These are phyloP conservation scores for Neogobius melanostomus DNA, from an alignment of 2,113 vertebrate genomes.

Conservation along the genomic window DNA sequence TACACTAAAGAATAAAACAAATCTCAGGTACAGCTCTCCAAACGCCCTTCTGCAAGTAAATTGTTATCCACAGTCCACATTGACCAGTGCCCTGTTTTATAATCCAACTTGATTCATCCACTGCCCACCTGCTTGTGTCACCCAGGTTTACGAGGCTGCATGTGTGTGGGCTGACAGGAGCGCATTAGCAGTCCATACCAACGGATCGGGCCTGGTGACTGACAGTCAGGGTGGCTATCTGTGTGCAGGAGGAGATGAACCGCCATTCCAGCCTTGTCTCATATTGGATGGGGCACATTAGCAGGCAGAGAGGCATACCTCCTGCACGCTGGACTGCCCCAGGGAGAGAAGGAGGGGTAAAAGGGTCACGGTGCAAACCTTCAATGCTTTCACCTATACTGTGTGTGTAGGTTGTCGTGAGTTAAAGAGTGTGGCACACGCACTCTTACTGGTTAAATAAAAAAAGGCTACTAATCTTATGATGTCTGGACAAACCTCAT, in stretches of 20 bases:
- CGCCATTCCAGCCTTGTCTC: constrained; percentile 57
- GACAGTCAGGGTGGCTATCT: constrained; percentile 36
- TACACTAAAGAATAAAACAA: no score
- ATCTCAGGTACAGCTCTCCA: no score
- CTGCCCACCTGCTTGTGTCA: constrained; percentile 40
- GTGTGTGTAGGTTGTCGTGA: background rate
- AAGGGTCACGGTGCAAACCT: constrained; percentile 47
- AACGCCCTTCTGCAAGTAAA: no score
- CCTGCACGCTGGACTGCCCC: constrained; percentile 49
- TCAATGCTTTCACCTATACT: constrained; percentile 2
- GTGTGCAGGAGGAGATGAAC: constrained; percentile 46
- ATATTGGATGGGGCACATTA: constrained; percentile 58
- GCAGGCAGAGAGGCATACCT: constrained; percentile 60
- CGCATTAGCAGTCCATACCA: constrained; percentile 62
- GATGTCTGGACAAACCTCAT: no score
- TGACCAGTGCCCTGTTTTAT: background rate
- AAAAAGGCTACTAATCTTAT: no score
- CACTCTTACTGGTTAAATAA: no score
- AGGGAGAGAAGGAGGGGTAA: constrained; percentile 42
- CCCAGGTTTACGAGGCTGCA: constrained; percentile 5
- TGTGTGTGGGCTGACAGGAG: constrained; percentile 16
- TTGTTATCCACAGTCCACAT: background rate
- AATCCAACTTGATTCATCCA: constrained; percentile 26
- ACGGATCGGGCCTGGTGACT: constrained; percentile 44
- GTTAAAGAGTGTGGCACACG: background rate